phyloP scores from a whole-genome alignment of 1,140 invertebrate species.

The Cydia splendana region DNA sequence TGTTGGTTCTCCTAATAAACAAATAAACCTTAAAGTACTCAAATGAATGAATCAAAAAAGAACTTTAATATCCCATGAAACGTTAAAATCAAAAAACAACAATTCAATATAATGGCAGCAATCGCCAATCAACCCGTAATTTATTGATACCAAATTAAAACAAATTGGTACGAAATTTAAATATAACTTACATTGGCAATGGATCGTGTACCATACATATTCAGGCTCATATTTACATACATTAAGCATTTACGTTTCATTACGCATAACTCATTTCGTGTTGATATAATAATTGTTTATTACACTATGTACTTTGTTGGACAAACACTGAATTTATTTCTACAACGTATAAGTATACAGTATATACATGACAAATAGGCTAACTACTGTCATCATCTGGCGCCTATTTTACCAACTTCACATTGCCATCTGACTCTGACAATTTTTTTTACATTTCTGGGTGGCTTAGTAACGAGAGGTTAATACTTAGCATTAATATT shows the following conservation, averaged over 20 bases:
- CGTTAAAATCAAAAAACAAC: background rate
- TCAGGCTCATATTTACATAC: constrained; percentile 20
- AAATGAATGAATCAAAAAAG: background rate
- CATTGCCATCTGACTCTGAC: too few relatives aligned
- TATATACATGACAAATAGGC: too few relatives aligned
- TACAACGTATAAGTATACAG: too few relatives aligned
- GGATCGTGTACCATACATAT: constrained; percentile 31
- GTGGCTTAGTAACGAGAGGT: too few relatives aligned
- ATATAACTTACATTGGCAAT: constrained; percentile 27
- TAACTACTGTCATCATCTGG: too few relatives aligned
- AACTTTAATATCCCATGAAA: background rate
- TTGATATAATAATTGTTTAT: constrained; percentile 1
- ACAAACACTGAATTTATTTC: too few relatives aligned
- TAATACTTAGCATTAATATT: too few relatives aligned
- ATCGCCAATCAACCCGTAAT: background rate
- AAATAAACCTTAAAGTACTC: too few relatives aligned
- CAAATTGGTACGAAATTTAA: constrained; percentile 33
- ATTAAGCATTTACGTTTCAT: constrained; percentile 22
- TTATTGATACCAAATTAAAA: constrained; percentile 30
- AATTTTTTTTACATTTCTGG: too few relatives aligned
- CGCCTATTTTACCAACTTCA: too few relatives aligned
- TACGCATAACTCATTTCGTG: constrained; percentile 3
- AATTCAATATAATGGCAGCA: background rate
- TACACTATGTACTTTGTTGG: too few relatives aligned
- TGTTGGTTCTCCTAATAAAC: too few relatives aligned